phyloP scores from a whole-genome alignment of 2,797 vertebrate species.

The Sebastes aleutianus region DNA sequence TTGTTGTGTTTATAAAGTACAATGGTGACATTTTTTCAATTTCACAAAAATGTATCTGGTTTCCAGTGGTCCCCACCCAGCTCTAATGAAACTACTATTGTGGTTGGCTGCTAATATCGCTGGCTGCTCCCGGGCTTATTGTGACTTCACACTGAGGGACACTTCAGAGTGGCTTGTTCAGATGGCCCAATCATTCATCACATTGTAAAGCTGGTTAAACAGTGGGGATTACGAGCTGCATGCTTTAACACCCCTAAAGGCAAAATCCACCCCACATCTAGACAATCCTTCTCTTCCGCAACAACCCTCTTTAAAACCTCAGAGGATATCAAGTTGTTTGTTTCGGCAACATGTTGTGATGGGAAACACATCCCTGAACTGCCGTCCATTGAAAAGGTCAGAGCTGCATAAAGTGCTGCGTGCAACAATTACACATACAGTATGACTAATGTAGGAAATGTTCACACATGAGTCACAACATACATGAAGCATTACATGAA shows the following conservation, averaged over 20 bases:
- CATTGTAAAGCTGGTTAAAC: not conserved
- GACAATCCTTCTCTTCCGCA: not conserved
- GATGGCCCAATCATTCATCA: not conserved
- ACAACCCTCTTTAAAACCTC: not conserved
- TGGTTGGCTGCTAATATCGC: not conserved
- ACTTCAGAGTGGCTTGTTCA: not conserved
- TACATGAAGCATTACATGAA: slow-evolving; percentile 9
- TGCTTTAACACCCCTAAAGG: not conserved
- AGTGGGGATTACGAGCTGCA: not conserved
- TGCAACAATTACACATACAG: not conserved
- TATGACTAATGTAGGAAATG: not conserved
- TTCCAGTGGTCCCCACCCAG: not conserved
- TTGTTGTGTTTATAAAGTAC: not conserved
- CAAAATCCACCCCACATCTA: not conserved
- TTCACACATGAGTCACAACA: not conserved
- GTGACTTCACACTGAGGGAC: not conserved
- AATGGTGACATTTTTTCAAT: not conserved
- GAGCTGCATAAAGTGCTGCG: not conserved
- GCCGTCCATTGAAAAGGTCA: not conserved
- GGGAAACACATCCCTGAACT: not conserved
- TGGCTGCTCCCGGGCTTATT: not conserved
- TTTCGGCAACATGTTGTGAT: not conserved
- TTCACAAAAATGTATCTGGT: not conserved
- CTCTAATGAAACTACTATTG: not conserved
- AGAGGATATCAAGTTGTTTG: not conserved